phyloP scores from a whole-genome alignment of 2,113 vertebrate genomes.

The Plecturocebus donacophilus region DNA sequence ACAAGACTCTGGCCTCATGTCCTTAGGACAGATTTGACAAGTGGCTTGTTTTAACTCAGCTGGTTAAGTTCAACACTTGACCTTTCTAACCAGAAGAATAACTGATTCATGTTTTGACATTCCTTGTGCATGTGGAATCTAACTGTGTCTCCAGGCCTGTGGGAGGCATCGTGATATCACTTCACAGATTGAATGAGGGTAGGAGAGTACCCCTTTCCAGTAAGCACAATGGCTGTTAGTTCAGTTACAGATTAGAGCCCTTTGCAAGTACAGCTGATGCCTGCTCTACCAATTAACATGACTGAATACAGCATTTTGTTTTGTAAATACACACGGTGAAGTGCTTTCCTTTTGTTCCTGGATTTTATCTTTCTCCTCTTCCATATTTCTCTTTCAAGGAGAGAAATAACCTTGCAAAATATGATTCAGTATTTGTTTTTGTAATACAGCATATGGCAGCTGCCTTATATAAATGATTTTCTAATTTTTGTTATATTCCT shows the following conservation, averaged over 20 bases:
- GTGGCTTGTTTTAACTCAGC: neutral
- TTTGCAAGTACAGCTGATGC: neutral
- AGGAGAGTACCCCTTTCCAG: neutral
- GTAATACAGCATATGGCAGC: neutral
- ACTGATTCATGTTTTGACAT: neutral
- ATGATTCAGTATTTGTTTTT: neutral
- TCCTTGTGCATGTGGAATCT: neutral
- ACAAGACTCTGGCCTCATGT: neutral
- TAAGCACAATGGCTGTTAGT: neutral
- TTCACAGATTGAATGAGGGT: neutral
- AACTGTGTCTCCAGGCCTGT: neutral
- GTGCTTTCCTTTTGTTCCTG: neutral
- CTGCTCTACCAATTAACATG: neutral
- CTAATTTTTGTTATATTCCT: neutral
- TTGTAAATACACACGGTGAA: neutral
- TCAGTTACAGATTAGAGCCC: neutral
- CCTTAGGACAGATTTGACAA: neutral
- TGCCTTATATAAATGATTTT: neutral
- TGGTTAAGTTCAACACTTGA: conserved; percentile 20
- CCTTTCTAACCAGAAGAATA: neutral
- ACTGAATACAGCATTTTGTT: neutral
- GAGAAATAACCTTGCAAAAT: neutral
- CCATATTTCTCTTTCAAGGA: neutral
- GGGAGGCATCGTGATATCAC: neutral
- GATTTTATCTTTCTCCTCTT: neutral